Percentiles rank a stretch among this genome's conserved stretches.
These are phyloP conservation scores for Bombus picipes DNA, from an alignment of 1,140 invertebrate species.

Conservation along the genomic window DNA sequence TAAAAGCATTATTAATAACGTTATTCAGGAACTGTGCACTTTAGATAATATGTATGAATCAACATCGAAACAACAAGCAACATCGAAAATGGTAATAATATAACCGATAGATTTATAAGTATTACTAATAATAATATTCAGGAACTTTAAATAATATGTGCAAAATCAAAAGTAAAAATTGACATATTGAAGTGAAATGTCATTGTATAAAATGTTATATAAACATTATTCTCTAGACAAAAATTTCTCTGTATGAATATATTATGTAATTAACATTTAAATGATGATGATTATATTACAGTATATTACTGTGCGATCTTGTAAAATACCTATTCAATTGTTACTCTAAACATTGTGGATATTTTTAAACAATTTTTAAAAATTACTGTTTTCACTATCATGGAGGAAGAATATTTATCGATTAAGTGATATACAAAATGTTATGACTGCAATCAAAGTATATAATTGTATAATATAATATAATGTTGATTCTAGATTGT, in stretches of 20 bases:
- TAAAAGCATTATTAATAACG: conserved; percentile 78
- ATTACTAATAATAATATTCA: conserved; percentile 77
- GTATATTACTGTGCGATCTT: conserved; percentile 18
- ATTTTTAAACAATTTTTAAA: conserved; percentile 21
- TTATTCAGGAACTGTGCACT: conserved; percentile 76
- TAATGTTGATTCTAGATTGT: not conserved
- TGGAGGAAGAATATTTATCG: conserved; percentile 28
- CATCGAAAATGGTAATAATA: conserved; percentile 64
- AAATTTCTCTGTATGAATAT: conserved; percentile 11
- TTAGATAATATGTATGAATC: conserved; percentile 76
- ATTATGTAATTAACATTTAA: conserved; percentile 45
- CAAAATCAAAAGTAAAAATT: too few relatives aligned
- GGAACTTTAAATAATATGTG: conserved; percentile 47
- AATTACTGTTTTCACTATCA: conserved; percentile 27
- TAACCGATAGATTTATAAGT: conserved; percentile 83
- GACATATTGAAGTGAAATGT: not conserved
- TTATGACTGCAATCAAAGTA: conserved; percentile 57
- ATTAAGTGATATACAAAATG: conserved; percentile 47
- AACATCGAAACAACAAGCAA: conserved; percentile 28
- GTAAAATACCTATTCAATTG: not conserved
- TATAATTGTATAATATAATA: not conserved
- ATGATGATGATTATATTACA: conserved; percentile 41
- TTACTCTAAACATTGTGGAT: conserved; percentile 19
- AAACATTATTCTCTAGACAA: conserved; percentile 12
- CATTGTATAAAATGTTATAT: conserved; percentile 22